Evolutionary conservation across 2,113 vertebrate species (phyloP).

Genomic region (Arvicanthis niloticus): DNA sequence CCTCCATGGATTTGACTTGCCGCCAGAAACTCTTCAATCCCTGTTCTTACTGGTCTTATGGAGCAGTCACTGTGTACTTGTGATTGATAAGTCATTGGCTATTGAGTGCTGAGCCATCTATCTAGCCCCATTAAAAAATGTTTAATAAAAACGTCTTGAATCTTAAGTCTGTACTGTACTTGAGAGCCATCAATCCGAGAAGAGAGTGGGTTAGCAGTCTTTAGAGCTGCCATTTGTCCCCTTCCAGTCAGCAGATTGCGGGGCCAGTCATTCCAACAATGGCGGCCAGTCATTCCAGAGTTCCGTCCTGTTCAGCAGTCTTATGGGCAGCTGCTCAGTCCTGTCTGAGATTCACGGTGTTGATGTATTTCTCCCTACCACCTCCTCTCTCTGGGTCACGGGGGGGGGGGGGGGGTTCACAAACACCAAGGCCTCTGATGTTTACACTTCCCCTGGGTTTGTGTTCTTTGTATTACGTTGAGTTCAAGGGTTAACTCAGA

Average conservation of each 20-base stretch:
- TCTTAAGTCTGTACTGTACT: neutral
- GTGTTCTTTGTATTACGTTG: neutral
- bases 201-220: rapidly evolving
- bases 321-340: neutral
- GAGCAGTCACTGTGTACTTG: neutral
- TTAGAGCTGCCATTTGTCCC: neutral
- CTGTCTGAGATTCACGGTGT: neutral
- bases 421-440: neutral
- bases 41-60: neutral
- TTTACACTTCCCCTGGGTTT: neutral
- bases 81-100: neutral
- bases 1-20: neutral
- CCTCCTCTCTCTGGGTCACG: neutral
- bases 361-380: neutral
- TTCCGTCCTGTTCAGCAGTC: neutral
- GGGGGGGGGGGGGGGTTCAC: no score
- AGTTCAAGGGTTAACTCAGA: neutral
- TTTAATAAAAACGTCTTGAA: neutral
- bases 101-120: neutral
- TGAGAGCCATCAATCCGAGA: neutral
- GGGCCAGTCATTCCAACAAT: no score
- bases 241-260: neutral
- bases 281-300: no score
- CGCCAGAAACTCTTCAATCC: neutral
- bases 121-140: neutral